A percentile compares a stretch with the other conserved stretches of the same genome.
Conservation (phyloP, 2,113 vertebrate species). For the Rattus norvegicus region DNA sequence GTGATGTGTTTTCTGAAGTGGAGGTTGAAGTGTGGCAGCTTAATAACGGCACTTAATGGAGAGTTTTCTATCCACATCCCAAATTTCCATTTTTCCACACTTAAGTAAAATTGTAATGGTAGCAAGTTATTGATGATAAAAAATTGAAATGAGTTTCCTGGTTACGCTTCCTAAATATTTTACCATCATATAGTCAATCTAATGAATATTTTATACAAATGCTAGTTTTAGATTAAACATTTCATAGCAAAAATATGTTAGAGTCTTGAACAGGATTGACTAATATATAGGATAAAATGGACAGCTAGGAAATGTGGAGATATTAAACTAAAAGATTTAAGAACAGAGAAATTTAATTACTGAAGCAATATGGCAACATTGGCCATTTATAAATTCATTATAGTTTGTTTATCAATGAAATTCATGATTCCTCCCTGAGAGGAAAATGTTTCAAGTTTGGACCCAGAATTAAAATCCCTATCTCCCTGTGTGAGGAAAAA, state of each 20-base stretch:
- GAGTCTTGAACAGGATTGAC: background rate
- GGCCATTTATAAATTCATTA: background rate
- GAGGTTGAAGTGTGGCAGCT: conserved; percentile 15
- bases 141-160: conserved; percentile 31
- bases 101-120: conserved; percentile 23
- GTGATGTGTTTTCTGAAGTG: background rate
- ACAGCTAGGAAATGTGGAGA: background rate
- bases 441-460: background rate
- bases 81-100: background rate
- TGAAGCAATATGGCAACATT: background rate
- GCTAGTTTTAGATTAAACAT: conserved; percentile 10
- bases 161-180: conserved; percentile 28
- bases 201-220: conserved; percentile 4
- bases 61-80: background rate
- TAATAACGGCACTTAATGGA: conserved; percentile 5
- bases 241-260: background rate
- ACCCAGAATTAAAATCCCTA: background rate
- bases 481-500: background rate
- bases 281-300: background rate
- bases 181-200: background rate
- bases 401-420: background rate
- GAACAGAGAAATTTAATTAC: background rate
- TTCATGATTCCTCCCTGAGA: background rate
- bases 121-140: background rate
- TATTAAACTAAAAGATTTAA: background rate